These are phyloP conservation scores for Calidris pugnax DNA, from an alignment of 2,113 vertebrate genomes.

Conservation along the genomic window DNA sequence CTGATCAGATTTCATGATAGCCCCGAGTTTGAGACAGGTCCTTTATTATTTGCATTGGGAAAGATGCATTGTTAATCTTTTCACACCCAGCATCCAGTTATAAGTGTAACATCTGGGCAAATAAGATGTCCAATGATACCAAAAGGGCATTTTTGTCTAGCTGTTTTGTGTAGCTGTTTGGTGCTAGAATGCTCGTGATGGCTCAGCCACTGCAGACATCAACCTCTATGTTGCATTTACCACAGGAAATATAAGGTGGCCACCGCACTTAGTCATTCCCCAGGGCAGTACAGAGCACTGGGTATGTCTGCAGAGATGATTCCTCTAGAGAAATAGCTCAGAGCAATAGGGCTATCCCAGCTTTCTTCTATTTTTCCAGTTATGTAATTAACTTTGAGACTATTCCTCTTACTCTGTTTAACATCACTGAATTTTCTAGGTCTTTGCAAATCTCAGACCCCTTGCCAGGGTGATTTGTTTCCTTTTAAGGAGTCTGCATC, in stretches of 20 bases:
- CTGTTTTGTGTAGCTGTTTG: not conserved
- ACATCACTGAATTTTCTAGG: not conserved
- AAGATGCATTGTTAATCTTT: not conserved
- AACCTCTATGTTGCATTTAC: not conserved
- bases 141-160: not conserved
- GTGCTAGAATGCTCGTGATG: rapidly evolving
- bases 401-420: not conserved
- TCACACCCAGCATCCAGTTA: not conserved
- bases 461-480: not conserved
- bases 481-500: not conserved
- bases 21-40: not conserved
- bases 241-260: not conserved
- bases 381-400: not conserved
- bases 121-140: not conserved
- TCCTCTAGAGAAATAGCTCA: not conserved
- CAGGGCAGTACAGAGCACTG: not conserved
- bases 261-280: not conserved
- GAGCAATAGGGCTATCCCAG: not conserved
- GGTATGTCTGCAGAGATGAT: not conserved
- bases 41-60: not conserved
- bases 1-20: not conserved
- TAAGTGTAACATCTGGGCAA: not conserved
- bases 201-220: not conserved
- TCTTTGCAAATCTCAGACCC: not conserved
- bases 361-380: not conserved